Evolutionary conservation across 2,797 vertebrate genomes (phyloP).

Genomic region (Coracias cyanogaster): DNA sequence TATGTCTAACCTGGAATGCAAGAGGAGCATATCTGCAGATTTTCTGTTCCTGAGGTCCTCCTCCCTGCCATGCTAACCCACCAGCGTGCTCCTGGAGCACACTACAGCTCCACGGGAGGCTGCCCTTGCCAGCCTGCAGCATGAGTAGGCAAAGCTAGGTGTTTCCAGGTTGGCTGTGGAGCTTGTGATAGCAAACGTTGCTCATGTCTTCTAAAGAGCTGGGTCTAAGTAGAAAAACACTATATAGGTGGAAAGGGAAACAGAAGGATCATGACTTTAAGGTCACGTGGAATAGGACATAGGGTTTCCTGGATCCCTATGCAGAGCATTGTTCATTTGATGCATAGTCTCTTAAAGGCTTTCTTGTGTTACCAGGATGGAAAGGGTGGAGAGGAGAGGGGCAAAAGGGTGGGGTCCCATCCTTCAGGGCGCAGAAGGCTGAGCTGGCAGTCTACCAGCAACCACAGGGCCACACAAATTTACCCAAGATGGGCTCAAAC

Average conservation of each 20-base stretch:
- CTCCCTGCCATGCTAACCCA: not conserved
- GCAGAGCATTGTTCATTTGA: not conserved
- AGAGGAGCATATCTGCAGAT: not conserved
- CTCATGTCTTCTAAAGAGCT: not conserved
- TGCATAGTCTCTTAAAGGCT: not conserved
- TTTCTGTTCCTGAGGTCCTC: not conserved
- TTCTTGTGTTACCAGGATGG: constrained; percentile 14
- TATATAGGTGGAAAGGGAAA: constrained; percentile 12
- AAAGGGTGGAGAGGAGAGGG: constrained; percentile 28
- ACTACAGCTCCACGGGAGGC: not conserved
- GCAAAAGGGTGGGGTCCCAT: not conserved
- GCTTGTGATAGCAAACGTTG: not conserved
- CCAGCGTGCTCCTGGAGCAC: accelerated
- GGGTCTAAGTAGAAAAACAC: not conserved
- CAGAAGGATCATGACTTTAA: constrained; percentile 39
- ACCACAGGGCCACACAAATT: not conserved
- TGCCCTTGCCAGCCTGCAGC: not conserved
- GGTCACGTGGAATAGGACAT: not conserved
- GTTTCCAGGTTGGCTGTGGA: not conserved
- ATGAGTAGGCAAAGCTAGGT: not conserved
- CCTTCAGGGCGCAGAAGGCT: not conserved
- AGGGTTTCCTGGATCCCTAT: constrained; percentile 13
- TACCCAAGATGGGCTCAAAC: not conserved
- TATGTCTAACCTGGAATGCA: not conserved
- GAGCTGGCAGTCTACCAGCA: not conserved